Conservation (phyloP, 2,888 invertebrate genomes). For the Cataglyphis cursor region DNA sequence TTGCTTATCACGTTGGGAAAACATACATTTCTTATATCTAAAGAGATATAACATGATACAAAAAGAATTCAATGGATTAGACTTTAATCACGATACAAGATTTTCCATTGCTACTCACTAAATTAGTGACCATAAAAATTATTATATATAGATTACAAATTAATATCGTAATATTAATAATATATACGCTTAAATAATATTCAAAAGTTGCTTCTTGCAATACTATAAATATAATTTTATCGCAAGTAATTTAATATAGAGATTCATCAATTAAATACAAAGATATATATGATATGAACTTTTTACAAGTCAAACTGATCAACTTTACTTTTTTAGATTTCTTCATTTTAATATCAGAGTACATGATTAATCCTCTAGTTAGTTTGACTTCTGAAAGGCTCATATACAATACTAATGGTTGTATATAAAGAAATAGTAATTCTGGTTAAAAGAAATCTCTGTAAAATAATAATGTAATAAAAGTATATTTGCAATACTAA, state of each 20-base stretch:
- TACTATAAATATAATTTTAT: background rate
- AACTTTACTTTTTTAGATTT: background rate
- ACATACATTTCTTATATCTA: background rate
- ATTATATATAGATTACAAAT: background rate
- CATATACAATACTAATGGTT: background rate
- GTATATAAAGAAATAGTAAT: background rate
- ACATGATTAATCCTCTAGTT: background rate
- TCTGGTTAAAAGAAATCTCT: background rate
- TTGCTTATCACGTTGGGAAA: background rate
- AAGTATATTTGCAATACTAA: background rate
- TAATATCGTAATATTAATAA: background rate
- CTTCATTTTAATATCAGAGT: background rate
- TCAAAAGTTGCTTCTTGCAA: background rate
- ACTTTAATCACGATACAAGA: background rate
- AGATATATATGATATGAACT: background rate
- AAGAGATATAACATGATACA: background rate
- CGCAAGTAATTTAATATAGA: background rate
- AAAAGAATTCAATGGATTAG: background rate
- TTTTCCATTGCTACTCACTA: background rate
- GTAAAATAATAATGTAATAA: constrained; percentile 1
- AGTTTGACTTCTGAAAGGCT: background rate
- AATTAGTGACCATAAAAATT: background rate
- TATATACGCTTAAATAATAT: background rate
- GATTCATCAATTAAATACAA: background rate
- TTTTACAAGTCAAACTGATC: background rate